Evolutionary conservation across 2,888 invertebrate genomes (phyloP).

Genomic region (Nycteola revayana): DNA sequence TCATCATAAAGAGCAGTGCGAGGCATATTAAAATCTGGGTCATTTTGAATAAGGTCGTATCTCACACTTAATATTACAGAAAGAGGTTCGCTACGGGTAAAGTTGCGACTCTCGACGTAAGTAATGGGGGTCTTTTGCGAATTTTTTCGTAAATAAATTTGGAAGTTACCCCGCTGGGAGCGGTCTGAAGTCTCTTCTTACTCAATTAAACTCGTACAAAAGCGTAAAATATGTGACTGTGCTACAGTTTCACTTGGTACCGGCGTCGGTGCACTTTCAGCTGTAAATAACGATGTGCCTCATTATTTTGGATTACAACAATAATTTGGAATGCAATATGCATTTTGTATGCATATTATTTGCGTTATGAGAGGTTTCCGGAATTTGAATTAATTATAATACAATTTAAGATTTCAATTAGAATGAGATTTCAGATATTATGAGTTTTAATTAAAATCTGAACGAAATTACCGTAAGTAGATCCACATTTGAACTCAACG

Average conservation of each 20-base stretch:
- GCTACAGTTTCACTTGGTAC: constrained; percentile 65
- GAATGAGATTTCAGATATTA: constrained; percentile 18
- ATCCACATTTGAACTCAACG: too few relatives aligned
- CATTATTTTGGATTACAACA: constrained; percentile 72
- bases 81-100: constrained; percentile 53
- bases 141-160: constrained; percentile 70
- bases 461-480: not conserved
- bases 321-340: constrained; percentile 68
- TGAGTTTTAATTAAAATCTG: constrained; percentile 20
- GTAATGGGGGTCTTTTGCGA: constrained; percentile 71
- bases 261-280: constrained; percentile 52
- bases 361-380: constrained; percentile 21
- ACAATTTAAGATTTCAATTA: constrained; percentile 33
- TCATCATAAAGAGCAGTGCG: constrained; percentile 75
- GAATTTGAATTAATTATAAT: constrained; percentile 37
- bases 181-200: constrained; percentile 64
- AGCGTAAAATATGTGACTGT: constrained; percentile 77
- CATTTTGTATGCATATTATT: too few relatives aligned
- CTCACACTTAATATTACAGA: constrained; percentile 77
- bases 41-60: constrained; percentile 71
- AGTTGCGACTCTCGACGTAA: constrained; percentile 67
- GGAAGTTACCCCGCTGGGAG: constrained; percentile 74
- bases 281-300: constrained; percentile 69
- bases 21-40: constrained; percentile 73
- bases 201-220: constrained; percentile 77